A percentile compares a stretch with the other conserved stretches of the same genome.
Evolutionary conservation across 2,888 invertebrate species (phyloP).

Genomic region (Eupithecia inturbata): DNA sequence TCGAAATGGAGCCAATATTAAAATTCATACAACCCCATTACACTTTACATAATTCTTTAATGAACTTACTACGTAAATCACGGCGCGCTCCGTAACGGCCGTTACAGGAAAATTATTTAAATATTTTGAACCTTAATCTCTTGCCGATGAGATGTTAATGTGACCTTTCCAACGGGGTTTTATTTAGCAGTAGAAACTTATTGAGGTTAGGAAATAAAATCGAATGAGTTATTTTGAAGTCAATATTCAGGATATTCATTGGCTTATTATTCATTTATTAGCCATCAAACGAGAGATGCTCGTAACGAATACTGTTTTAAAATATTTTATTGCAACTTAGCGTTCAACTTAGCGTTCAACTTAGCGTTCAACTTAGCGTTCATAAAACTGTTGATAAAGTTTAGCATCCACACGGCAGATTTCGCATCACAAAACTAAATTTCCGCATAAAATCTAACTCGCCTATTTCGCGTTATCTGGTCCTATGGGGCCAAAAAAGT

Average conservation of each 20-base stretch:
- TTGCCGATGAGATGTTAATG: constrained; percentile 39
- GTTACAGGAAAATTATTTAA: constrained; percentile 43
- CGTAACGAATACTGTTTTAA: not conserved
- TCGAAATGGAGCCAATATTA: constrained; percentile 42
- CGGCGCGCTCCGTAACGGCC: constrained; percentile 22
- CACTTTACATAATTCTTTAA: constrained; percentile 53
- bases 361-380: not conserved
- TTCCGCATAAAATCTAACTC: constrained; percentile 30
- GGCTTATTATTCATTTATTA: not conserved
- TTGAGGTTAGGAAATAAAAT: constrained; percentile 1
- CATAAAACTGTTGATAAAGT: not conserved
- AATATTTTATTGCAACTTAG: not conserved
- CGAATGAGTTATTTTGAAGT: not conserved
- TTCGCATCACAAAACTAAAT: constrained; percentile 21
- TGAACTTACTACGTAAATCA: constrained; percentile 44
- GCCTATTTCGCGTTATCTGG: constrained; percentile 31
- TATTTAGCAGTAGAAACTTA: constrained; percentile 2
- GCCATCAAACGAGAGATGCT: not conserved
- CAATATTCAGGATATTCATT: not conserved
- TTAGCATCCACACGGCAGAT: constrained; percentile 7
- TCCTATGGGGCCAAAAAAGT: constrained; percentile 39
- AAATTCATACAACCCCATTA: constrained; percentile 55
- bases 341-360: too few species aligned
- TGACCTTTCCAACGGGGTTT: constrained; percentile 17
- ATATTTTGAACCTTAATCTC: constrained; percentile 44